phyloP scores from a whole-genome alignment of 2,113 vertebrate genomes.

The Hippocampus abdominalis region DNA sequence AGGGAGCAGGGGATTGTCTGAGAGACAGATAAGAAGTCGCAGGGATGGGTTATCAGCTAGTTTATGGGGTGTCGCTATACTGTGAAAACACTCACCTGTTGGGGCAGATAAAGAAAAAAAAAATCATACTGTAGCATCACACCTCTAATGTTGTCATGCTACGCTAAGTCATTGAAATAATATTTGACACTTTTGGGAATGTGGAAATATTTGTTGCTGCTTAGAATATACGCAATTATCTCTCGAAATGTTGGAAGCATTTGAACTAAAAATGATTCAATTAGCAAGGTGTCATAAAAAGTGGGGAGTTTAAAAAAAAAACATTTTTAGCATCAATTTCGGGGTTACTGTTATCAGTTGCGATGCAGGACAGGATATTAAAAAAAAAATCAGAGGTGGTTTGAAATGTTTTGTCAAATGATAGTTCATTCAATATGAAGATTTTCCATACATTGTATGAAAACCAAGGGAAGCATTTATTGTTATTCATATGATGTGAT shows the following conservation, averaged over 20 bases:
- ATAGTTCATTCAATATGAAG: too few relatives aligned
- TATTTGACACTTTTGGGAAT: not conserved
- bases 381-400: too few relatives aligned
- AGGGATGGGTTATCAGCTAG: constrained; percentile 65
- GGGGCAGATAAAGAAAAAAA: constrained; percentile 7
- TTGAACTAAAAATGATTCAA: not conserved
- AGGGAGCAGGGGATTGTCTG: constrained; percentile 64
- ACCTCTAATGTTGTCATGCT: constrained; percentile 8
- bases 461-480: too few relatives aligned
- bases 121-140: constrained; percentile 18
- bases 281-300: not conserved
- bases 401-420: too few relatives aligned
- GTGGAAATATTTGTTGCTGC: not conserved
- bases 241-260: too few relatives aligned
- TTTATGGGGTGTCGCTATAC: constrained; percentile 66
- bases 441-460: too few relatives aligned
- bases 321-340: too few relatives aligned
- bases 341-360: too few relatives aligned
- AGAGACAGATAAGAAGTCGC: constrained; percentile 66
- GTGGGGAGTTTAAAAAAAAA: too few relatives aligned
- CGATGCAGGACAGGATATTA: too few relatives aligned
- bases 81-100: constrained; percentile 60
- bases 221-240: too few relatives aligned
- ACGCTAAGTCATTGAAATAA: constrained; percentile 17
- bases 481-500: too few relatives aligned